Percentiles rank a stretch among this genome's conserved stretches.
phyloP scores from a whole-genome alignment of 2,797 vertebrate species.

The Catharus ustulatus region DNA sequence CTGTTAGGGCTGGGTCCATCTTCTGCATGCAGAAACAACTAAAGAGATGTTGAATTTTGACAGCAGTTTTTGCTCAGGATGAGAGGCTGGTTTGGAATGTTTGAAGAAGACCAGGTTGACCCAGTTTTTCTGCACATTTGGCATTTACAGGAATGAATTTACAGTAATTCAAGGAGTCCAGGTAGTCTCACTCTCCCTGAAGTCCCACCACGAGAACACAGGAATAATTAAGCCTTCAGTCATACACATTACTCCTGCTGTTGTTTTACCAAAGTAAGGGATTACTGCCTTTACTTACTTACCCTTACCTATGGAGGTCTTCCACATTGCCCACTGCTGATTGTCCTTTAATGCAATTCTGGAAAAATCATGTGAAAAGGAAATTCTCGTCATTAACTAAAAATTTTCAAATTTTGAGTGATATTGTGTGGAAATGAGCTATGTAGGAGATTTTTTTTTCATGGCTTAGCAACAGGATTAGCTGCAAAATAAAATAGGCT shows the following conservation, averaged over 20 bases:
- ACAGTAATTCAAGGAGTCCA: neutral
- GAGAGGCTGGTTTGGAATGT: neutral
- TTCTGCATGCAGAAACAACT: neutral
- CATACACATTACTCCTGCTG: neutral
- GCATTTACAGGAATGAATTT: neutral
- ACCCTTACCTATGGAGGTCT: neutral
- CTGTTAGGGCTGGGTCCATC: neutral
- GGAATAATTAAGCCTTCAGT: neutral
- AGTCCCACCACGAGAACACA: neutral
- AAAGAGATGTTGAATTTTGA: neutral
- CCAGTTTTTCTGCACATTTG: neutral
- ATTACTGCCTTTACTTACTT: neutral
- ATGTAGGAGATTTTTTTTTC: neutral
- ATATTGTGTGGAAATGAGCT: neutral
- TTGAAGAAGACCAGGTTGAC: constrained; percentile 21
- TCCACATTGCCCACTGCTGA: neutral
- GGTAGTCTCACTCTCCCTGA: neutral
- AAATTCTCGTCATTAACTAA: neutral
- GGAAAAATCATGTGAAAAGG: neutral
- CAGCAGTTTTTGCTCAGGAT: neutral
- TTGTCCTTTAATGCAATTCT: neutral
- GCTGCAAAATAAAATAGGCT: neutral
- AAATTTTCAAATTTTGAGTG: neutral
- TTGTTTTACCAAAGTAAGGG: neutral
- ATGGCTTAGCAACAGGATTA: neutral